phyloP scores from a whole-genome alignment of 2,797 vertebrate species.

The Helarctos malayanus region DNA sequence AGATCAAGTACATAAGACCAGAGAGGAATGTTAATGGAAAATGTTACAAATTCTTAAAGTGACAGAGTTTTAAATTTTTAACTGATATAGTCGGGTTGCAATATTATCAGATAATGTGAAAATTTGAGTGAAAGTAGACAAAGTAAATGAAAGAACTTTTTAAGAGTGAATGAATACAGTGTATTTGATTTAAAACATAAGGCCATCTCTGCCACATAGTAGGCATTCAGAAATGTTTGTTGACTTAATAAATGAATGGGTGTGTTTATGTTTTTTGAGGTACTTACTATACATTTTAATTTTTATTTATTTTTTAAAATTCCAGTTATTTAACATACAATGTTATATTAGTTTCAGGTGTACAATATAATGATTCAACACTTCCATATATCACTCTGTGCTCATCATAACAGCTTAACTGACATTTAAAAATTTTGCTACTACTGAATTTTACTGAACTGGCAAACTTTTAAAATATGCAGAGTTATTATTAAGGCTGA shows the following conservation, averaged over 20 bases:
- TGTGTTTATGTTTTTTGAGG: constrained; percentile 49
- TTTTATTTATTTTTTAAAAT: background rate
- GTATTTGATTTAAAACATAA: constrained; percentile 68
- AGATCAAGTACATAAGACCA: constrained; percentile 86
- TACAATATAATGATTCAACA: background rate
- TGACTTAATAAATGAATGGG: constrained; percentile 40
- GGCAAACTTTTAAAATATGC: constrained; percentile 52
- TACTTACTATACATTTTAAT: background rate
- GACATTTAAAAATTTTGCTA: background rate
- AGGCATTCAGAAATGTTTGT: constrained; percentile 61
- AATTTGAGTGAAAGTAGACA: constrained; percentile 61
- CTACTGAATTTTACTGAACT: constrained; percentile 56
- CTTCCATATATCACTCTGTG: background rate
- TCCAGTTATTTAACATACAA: background rate
- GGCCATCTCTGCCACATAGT: background rate
- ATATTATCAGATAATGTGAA: constrained; percentile 4
- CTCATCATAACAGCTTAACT: background rate
- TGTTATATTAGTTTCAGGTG: background rate
- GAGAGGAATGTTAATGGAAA: constrained; percentile 89
- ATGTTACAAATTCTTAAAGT: constrained; percentile 85
- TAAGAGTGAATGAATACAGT: constrained; percentile 36
- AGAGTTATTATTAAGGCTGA: constrained; percentile 38
- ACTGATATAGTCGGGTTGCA: constrained; percentile 60
- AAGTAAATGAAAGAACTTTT: constrained; percentile 58
- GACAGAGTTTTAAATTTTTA: constrained; percentile 74